Percentiles rank a stretch among this genome's conserved stretches.
Conservation (phyloP, 2,888 invertebrate species). For the Dromius quadrimaculatus region DNA sequence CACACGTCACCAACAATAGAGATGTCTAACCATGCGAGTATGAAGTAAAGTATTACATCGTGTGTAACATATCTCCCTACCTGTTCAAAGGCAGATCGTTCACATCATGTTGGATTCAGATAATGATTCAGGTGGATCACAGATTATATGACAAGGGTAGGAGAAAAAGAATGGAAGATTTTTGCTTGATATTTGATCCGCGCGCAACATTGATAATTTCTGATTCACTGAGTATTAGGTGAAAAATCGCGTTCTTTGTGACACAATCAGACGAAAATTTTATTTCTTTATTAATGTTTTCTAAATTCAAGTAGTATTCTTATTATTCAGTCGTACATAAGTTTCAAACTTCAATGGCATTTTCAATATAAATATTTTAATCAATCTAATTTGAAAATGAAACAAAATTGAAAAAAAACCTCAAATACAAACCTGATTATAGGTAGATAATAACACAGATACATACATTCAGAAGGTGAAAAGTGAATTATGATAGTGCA, state of each 20-base stretch:
- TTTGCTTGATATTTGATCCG: conserved; percentile 24
- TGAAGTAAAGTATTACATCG: conserved; percentile 30
- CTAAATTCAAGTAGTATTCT: too few relatives aligned
- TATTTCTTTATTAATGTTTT: conserved; percentile 6
- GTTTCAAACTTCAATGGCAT: too few relatives aligned
- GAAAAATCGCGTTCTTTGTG: conserved; percentile 17
- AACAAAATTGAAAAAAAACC: too few relatives aligned
- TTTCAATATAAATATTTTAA: too few relatives aligned
- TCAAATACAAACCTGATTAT: conserved; percentile 17
- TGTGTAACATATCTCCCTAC: conserved; percentile 43
- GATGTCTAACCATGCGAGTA: conserved; percentile 37
- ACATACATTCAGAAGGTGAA: conserved; percentile 4
- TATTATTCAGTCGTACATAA: too few relatives aligned
- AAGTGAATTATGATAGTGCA: conserved; percentile 12
- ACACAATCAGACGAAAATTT: background rate
- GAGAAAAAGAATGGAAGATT: background rate
- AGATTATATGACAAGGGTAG: conserved; percentile 16
- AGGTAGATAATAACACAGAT: background rate
- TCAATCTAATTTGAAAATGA: too few relatives aligned
- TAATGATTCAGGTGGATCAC: conserved; percentile 35
- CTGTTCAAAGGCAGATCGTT: conserved; percentile 9
- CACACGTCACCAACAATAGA: conserved; percentile 49
- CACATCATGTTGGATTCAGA: conserved; percentile 13
- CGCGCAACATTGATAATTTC: conserved; percentile 35
- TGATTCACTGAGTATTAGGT: conserved; percentile 45